These are phyloP conservation scores for Nycticorax nycticorax DNA, from an alignment of 2,113 vertebrate genomes.

Conservation along the genomic window DNA sequence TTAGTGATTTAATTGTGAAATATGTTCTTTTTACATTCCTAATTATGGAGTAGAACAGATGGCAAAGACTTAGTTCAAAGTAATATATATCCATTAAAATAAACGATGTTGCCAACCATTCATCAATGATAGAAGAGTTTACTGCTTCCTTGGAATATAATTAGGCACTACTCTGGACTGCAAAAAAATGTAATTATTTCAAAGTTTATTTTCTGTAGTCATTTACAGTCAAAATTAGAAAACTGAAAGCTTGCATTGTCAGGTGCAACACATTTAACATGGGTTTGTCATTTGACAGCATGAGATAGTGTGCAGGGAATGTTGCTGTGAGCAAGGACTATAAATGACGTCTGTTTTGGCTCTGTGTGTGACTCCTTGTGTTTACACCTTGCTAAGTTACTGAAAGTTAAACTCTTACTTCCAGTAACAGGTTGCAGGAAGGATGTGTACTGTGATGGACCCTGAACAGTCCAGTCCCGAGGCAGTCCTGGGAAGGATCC, in stretches of 20 bases:
- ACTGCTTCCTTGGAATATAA: slow-evolving; percentile 34
- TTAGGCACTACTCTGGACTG: background rate
- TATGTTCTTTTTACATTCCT: slow-evolving; percentile 61
- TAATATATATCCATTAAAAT: slow-evolving; percentile 66
- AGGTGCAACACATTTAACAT: background rate
- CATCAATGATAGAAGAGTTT: slow-evolving; percentile 29
- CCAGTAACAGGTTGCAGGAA: background rate
- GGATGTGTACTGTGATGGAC: background rate
- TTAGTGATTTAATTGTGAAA: slow-evolving; percentile 60
- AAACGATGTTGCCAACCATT: slow-evolving; percentile 53
- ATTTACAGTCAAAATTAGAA: slow-evolving; percentile 8
- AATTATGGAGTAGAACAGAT: slow-evolving; percentile 67
- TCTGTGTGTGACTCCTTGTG: background rate
- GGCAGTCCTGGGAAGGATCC: background rate
- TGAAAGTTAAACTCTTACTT: slow-evolving; percentile 4
- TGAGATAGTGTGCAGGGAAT: background rate
- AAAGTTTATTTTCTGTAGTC: slow-evolving; percentile 38
- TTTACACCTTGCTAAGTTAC: background rate
- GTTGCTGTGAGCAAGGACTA: background rate
- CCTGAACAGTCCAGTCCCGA: background rate
- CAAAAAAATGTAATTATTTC: slow-evolving; percentile 3
- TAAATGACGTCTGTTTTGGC: background rate
- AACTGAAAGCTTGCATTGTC: background rate
- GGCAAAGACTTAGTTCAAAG: slow-evolving; percentile 64
- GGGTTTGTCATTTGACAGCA: background rate